A percentile compares a stretch with the other conserved stretches of the same genome.
These are phyloP conservation scores for Bombycilla garrulus DNA, from an alignment of 2,113 vertebrate genomes.

Conservation along the genomic window DNA sequence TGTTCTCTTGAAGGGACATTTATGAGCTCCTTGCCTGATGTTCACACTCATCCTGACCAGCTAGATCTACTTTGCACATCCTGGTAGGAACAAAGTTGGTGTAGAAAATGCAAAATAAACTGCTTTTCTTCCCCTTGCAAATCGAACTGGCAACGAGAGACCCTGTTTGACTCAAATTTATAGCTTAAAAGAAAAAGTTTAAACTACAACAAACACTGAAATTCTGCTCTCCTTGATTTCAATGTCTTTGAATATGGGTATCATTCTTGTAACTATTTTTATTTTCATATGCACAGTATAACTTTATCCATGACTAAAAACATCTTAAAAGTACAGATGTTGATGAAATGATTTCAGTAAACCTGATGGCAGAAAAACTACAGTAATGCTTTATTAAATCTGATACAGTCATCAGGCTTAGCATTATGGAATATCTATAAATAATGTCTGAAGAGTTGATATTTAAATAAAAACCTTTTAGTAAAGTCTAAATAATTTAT, in stretches of 20 bases:
- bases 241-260: not conserved
- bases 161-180: not conserved
- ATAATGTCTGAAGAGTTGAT: not conserved
- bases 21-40: not conserved
- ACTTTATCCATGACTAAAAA: not conserved
- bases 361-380: not conserved
- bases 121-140: not conserved
- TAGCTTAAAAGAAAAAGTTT: not conserved
- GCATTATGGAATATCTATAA: not conserved
- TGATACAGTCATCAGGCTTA: not conserved
- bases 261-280: not conserved
- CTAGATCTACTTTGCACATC: not conserved
- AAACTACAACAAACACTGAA: not conserved
- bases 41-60: not conserved
- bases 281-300: not conserved
- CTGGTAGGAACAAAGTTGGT: not conserved
- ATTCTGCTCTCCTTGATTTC: not conserved
- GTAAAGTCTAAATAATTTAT: constrained; percentile 20
- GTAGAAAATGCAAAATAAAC: not conserved
- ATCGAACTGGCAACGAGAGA: not conserved
- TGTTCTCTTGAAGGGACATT: not conserved
- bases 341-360: not conserved
- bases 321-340: not conserved
- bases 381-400: not conserved
- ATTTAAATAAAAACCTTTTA: not conserved